Evolutionary conservation across 2,888 invertebrate species (phyloP).

Genomic region (Eristalinus aeneus): DNA sequence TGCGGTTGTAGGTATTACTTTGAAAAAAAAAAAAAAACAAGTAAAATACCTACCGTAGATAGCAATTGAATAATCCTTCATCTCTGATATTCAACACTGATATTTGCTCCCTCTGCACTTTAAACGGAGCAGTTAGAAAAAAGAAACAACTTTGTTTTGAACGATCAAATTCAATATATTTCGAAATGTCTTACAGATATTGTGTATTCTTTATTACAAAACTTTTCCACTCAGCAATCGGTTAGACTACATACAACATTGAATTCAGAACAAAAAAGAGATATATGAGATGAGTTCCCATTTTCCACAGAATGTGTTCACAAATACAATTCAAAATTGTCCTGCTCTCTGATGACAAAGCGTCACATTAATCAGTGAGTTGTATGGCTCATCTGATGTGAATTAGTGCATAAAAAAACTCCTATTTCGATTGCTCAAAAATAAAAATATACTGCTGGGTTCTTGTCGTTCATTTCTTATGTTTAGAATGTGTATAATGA

Average conservation of each 20-base stretch:
- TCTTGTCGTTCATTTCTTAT: conserved; percentile 4
- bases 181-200: background rate
- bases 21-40: no score
- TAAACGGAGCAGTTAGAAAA: background rate
- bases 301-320: background rate
- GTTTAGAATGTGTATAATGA: conserved; percentile 3
- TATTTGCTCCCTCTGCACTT: no score
- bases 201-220: background rate
- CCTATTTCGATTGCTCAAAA: background rate
- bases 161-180: background rate
- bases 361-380: background rate
- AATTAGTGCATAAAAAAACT: background rate
- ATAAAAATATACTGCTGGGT: conserved; percentile 16
- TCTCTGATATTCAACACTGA: no score
- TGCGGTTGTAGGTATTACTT: background rate
- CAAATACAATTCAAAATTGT: background rate
- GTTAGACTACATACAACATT: background rate
- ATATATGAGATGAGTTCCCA: background rate
- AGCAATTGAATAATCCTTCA: no score
- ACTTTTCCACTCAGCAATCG: background rate
- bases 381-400: background rate
- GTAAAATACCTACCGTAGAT: no score
- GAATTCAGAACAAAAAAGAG: background rate
- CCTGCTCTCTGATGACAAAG: background rate
- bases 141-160: background rate